Evolutionary conservation across 2,888 invertebrate species (phyloP).

Genomic region (Catonia carolina): DNA sequence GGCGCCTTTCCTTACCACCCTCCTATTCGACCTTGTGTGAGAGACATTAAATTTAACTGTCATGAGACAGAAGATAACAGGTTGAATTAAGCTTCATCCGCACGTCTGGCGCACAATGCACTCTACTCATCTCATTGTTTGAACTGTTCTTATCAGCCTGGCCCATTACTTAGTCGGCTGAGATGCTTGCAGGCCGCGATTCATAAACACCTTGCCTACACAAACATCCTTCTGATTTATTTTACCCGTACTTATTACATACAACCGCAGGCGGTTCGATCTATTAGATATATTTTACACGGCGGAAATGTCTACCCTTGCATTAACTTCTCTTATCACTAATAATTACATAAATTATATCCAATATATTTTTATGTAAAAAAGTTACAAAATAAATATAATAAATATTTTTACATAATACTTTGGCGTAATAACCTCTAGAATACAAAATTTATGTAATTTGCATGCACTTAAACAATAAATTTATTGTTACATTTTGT

Average conservation of each 20-base stretch:
- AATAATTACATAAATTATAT: too few species aligned
- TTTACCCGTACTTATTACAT: neutral
- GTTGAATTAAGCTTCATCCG: conserved; percentile 15
- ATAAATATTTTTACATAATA: too few species aligned
- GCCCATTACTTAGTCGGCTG: conserved; percentile 6
- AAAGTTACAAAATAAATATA: too few species aligned
- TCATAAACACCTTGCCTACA: conserved; percentile 7
- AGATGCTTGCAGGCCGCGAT: conserved; percentile 2
- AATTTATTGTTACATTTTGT: too few species aligned
- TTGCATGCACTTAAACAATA: too few species aligned
- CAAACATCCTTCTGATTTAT: conserved; percentile 4
- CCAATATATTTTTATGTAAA: too few species aligned
- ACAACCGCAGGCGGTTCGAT: too few species aligned
- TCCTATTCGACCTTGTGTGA: neutral
- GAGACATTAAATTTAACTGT: conserved; percentile 15
- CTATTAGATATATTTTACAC: too few species aligned
- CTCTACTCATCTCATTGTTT: conserved; percentile 10
- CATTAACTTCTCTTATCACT: too few species aligned
- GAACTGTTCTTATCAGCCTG: conserved; percentile 13
- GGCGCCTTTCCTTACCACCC: neutral
- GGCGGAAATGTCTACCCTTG: too few species aligned
- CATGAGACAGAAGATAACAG: conserved; percentile 13
- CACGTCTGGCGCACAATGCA: conserved; percentile 11
- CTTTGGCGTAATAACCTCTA: too few species aligned
- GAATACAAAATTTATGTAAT: too few species aligned